A percentile compares a stretch with the other conserved stretches of the same genome.
Evolutionary conservation across 2,113 vertebrate species (phyloP).

Genomic region (Leptodactylus fuscus): DNA sequence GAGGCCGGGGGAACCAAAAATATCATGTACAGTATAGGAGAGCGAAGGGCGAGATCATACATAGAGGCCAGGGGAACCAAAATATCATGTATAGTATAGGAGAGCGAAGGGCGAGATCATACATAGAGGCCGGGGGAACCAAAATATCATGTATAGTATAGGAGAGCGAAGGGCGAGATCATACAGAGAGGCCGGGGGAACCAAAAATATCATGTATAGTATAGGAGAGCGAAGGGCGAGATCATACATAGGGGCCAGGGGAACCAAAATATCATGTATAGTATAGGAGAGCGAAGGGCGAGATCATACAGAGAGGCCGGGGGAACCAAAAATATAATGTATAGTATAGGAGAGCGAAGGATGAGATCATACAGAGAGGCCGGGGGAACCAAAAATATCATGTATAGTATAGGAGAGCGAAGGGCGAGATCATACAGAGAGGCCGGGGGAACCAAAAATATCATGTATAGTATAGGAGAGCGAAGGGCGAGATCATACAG

Average conservation of each 20-base stretch:
- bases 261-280: background rate
- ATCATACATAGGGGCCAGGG: background rate
- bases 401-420: background rate
- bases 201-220: background rate
- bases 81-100: background rate
- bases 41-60: background rate
- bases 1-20: background rate
- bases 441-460: background rate
- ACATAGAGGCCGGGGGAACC: background rate
- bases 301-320: background rate
- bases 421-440: background rate
- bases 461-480: background rate
- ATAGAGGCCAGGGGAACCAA: background rate
- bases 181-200: background rate
- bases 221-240: background rate
- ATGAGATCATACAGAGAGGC: background rate
- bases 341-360: background rate
- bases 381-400: background rate
- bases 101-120: background rate
- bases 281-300: background rate
- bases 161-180: background rate
- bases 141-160: background rate
- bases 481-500: background rate
- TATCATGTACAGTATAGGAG: background rate
- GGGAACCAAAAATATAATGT: background rate